Evolutionary conservation across 1,140 invertebrate genomes (phyloP), one percentile per base, ranked within the genome.

Genomic region (Drosophila sechellia): DNA sequence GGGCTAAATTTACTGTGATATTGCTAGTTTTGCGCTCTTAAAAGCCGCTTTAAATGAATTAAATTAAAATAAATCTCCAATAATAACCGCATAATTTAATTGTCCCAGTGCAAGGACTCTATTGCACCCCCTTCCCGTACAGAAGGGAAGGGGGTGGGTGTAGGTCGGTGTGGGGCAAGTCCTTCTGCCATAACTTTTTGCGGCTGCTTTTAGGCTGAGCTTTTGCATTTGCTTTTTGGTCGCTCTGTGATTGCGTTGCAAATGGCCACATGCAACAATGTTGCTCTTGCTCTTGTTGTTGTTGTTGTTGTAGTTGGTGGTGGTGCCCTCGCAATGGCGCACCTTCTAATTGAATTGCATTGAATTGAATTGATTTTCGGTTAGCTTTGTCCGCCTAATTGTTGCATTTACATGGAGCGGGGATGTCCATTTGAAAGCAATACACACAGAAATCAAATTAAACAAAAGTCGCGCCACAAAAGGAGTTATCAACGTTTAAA

Each of bases 341-440:
- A n/a, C 66, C 58, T 50, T 63, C 68, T 89, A 83, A 87, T 87
- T 87, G 84, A 63, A 60, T 79, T 74, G 74, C 63, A 75, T 79
- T 81, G 78, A 58, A 71, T 79, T 77, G 76, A 77, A 79, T 83
- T 83, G 84, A 89, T 89, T 83, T 89, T 72, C 50, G 64, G 45
- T 75, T 71, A 31, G 45, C 79, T 57, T 73, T 73, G 61, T 73
- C 59, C 49, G 61, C 35, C 53, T 66, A 58, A 72, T 84, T 65
- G 63, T 77, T 70, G 52, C 63, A 45, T 52, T 68, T 58, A 57
- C 39, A 56, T 25, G 42, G 34, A n/a, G 11, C 1, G 17, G 34
- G 43, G 25, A 13, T 34, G 48, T 45, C 39, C 35, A 55, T 49
- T 45, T 55, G 45, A 63, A 63, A 46, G 42, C 54, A 76, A 46